Evolutionary conservation across 2,888 invertebrate genomes (phyloP).

Genomic region (Melieria omissa): DNA sequence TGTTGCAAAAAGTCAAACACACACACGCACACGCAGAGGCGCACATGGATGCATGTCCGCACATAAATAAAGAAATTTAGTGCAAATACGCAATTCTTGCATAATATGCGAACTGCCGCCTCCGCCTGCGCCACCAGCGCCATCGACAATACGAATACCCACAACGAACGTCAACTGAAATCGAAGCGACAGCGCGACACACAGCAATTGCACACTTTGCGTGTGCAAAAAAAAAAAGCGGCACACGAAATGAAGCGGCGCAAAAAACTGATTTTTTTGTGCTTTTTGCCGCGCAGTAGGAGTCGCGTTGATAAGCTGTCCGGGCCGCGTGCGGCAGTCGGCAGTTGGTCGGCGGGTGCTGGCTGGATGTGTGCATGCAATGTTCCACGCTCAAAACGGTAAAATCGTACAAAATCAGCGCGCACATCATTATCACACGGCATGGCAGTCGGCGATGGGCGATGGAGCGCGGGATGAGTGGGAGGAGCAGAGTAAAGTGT

Average conservation of each 20-base stretch:
- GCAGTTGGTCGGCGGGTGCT: no score
- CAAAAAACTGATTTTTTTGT: no score
- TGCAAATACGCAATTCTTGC: slow-evolving; percentile 24
- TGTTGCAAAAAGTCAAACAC: neutral
- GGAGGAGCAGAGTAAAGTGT: neutral
- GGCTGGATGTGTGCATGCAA: no score
- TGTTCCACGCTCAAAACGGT: slow-evolving; percentile 4
- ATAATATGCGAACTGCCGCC: slow-evolving; percentile 2
- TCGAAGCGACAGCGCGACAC: no score
- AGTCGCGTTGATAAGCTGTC: no score
- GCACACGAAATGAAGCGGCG: no score
- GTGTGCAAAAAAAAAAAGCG: no score
- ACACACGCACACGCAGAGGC: neutral
- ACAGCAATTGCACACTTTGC: no score
- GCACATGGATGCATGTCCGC: neutral
- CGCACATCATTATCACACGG: slow-evolving; percentile 9
- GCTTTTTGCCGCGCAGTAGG: no score
- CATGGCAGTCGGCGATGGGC: neutral
- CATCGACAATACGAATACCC: no score
- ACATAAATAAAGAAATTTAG: slow-evolving; percentile 13
- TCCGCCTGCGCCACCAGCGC: neutral
- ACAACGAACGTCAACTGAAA: no score
- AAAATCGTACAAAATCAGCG: slow-evolving; percentile 2
- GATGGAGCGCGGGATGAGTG: neutral
- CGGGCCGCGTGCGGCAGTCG: no score